phyloP scores from a whole-genome alignment of 2,797 vertebrate species.

The Sebastes hubbsi region DNA sequence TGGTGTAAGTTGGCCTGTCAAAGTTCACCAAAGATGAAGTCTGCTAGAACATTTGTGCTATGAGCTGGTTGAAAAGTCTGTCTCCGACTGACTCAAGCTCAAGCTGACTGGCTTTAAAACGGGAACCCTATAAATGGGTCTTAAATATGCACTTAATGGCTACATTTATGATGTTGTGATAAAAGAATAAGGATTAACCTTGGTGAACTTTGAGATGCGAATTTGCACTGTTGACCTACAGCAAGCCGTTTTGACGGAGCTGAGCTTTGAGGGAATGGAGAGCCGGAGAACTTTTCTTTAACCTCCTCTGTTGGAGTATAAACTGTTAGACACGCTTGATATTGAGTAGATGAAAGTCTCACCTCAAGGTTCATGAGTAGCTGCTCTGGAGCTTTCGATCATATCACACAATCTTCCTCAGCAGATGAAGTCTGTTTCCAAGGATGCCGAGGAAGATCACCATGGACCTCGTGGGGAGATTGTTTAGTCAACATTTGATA shows the following conservation, averaged over 20 bases:
- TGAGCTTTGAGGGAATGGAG: too few relatives aligned
- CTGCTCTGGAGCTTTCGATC: background rate
- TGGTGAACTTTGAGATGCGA: background rate
- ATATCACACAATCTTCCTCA: background rate
- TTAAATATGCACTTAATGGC: background rate
- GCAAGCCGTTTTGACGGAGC: background rate
- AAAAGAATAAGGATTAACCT: background rate
- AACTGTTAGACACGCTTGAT: background rate
- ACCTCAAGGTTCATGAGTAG: background rate
- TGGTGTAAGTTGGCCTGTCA: too few relatives aligned
- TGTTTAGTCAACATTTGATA: too few relatives aligned
- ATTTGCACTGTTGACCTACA: background rate
- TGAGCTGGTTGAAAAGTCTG: too few relatives aligned
- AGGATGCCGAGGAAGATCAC: background rate
- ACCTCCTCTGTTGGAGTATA: background rate
- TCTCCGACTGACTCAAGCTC: too few relatives aligned
- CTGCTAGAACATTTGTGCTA: too few relatives aligned
- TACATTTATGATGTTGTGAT: background rate
- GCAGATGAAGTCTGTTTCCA: background rate
- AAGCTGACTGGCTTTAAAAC: background rate
- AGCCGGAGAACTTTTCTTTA: background rate
- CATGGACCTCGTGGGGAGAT: background rate
- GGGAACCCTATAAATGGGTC: background rate
- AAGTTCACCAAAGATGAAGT: too few relatives aligned
- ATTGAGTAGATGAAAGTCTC: background rate